Percentiles rank a stretch among this genome's conserved stretches.
Evolutionary conservation across 2,113 vertebrate species (phyloP).

Genomic region (Myiagra hebetior): DNA sequence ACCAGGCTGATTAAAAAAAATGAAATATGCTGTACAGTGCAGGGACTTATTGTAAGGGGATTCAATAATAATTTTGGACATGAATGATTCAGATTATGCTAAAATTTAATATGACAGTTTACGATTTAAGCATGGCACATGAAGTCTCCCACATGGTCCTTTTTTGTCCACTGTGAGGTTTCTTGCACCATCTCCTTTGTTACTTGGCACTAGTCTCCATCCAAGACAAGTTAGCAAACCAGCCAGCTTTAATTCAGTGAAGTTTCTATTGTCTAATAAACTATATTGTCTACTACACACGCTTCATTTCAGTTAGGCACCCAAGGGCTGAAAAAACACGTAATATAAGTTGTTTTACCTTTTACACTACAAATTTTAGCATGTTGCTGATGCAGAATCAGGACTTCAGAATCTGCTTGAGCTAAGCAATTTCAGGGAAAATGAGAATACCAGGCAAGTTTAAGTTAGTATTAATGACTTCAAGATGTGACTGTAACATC

Average conservation of each 20-base stretch:
- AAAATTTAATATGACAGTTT: background rate
- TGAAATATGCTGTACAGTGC: background rate
- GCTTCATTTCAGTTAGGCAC: background rate
- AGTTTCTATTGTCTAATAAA: background rate
- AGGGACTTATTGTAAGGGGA: background rate
- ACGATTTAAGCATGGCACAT: background rate
- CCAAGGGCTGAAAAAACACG: background rate
- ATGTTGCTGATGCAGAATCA: background rate
- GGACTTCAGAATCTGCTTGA: background rate
- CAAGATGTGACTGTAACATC: conserved; percentile 14
- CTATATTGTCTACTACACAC: background rate
- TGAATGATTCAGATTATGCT: background rate
- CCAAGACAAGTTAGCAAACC: background rate
- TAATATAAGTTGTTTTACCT: background rate
- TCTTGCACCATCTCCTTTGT: background rate
- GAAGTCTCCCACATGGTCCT: background rate
- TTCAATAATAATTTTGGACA: background rate
- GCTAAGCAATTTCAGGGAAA: background rate
- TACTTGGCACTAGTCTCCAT: background rate
- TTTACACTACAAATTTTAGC: background rate
- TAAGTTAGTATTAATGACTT: conserved; percentile 8
- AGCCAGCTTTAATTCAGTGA: background rate
- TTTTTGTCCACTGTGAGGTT: background rate
- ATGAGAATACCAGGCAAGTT: background rate
- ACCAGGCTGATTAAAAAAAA: background rate